Conservation (phyloP, 2,888 invertebrate species). For the Lasioglossum morio region DNA sequence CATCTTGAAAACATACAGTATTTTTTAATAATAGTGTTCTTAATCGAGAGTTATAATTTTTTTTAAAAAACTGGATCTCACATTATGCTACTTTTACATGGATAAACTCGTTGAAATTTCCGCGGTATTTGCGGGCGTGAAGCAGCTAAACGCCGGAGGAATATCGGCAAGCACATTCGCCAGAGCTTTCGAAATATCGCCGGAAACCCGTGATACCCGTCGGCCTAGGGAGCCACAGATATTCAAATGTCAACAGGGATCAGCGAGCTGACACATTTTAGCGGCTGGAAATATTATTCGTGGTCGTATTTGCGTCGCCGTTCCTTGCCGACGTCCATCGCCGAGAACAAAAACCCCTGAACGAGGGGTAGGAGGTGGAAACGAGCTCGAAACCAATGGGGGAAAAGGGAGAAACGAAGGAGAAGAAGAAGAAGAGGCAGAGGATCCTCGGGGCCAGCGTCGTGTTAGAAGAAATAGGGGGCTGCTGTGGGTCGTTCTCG, state of each 20-base stretch:
- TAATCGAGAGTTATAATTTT: no score
- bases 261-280: conserved; percentile 84
- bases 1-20: no score
- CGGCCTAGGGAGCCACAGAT: conserved; percentile 71
- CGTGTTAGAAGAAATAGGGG: conserved; percentile 54
- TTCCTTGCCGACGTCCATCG: conserved; percentile 55
- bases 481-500: conserved; percentile 48
- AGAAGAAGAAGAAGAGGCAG: neutral
- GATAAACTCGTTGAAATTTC: neutral
- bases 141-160: conserved; percentile 21
- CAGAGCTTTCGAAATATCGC: conserved; percentile 79
- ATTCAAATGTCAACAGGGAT: conserved; percentile 84
- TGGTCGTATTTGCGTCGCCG: conserved; percentile 58
- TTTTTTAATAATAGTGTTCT: no score
- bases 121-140: neutral
- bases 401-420: conserved; percentile 17
- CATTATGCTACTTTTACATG: neutral
- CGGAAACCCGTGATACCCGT: conserved; percentile 66
- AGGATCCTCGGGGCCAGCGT: conserved; percentile 27
- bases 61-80: no score
- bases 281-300: conserved; percentile 84
- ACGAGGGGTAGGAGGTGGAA: conserved; percentile 21
- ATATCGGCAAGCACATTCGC: conserved; percentile 70
- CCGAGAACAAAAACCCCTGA: conserved; percentile 17
- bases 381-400: conserved; percentile 12